Evolutionary conservation across 2,797 vertebrate genomes (phyloP).

Genomic region (Otolemur crassicaudatus): DNA sequence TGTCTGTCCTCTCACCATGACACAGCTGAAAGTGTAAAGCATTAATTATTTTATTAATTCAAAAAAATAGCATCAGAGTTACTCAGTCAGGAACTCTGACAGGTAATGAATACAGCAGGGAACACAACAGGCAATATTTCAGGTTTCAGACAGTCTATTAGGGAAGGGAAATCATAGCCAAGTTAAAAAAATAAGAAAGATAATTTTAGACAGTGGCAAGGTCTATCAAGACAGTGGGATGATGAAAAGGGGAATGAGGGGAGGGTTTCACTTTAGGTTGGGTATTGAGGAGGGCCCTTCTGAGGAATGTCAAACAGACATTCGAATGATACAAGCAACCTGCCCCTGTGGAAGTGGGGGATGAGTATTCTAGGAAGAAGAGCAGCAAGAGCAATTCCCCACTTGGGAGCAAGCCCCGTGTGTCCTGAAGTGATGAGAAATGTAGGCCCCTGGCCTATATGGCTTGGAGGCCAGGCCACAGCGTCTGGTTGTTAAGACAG

Average conservation of each 20-base stretch:
- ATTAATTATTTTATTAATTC: background rate
- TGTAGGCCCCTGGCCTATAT: background rate
- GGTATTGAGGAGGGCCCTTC: background rate
- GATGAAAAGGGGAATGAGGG: background rate
- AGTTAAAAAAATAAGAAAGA: background rate
- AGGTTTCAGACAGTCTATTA: background rate
- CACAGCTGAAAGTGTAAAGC: background rate
- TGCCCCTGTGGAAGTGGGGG: background rate
- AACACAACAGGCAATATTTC: background rate
- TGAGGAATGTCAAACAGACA: background rate
- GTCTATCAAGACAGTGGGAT: background rate
- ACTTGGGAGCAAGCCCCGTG: background rate
- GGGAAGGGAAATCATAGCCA: background rate
- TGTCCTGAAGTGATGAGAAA: background rate
- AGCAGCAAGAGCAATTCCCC: background rate
- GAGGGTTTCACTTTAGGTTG: background rate
- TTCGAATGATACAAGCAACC: background rate
- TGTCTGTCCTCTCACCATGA: background rate
- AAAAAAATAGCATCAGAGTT: background rate
- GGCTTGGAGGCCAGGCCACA: background rate
- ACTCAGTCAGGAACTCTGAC: background rate
- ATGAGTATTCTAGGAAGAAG: background rate
- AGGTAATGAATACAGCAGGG: background rate
- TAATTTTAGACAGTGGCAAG: background rate
- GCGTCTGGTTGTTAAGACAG: background rate